Percentiles rank a stretch among this genome's conserved stretches.
These are phyloP conservation scores for Ctenochaetus hawaiiensis DNA, from an alignment of 2,797 vertebrate genomes.

Conservation along the genomic window DNA sequence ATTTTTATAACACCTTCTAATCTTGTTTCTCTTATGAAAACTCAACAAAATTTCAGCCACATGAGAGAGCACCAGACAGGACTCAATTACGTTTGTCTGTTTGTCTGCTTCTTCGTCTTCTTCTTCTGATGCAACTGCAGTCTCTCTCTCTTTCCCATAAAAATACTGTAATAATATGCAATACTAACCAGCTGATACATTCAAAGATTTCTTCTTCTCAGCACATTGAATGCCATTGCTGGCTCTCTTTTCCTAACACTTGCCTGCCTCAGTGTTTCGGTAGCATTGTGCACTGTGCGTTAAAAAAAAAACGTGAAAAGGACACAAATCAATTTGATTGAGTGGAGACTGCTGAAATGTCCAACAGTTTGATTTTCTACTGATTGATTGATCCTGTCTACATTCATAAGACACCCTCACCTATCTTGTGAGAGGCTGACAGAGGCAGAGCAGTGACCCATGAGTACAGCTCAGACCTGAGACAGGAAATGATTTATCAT, in stretches of 20 bases:
- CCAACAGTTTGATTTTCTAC: constrained; percentile 25
- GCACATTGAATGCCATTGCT: constrained; percentile 8
- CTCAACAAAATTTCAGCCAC: constrained; percentile 46
- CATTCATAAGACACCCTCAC: constrained; percentile 42
- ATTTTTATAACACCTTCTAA: constrained; percentile 54
- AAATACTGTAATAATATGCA: constrained; percentile 9
- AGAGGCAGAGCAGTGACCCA: constrained; percentile 61
- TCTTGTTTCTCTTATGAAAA: constrained; percentile 71
- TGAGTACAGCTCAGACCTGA: constrained; percentile 51
- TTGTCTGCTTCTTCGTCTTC: constrained; percentile 18
- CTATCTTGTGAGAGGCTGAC: constrained; percentile 51
- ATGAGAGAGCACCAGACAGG: constrained; percentile 12
- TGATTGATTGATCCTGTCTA: constrained; percentile 59
- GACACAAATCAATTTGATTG: constrained; percentile 46
- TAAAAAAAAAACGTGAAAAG: constrained; percentile 30
- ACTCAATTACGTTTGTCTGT: constrained; percentile 27
- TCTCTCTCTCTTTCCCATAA: not conserved
- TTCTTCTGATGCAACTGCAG: constrained; percentile 46
- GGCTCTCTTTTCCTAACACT: not conserved
- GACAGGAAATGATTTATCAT: constrained; percentile 73
- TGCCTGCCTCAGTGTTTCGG: constrained; percentile 17
- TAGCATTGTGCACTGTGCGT: not conserved
- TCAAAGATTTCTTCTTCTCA: not conserved
- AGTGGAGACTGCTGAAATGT: constrained; percentile 19
- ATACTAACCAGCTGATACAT: constrained; percentile 2